Base-by-base conservation (phyloP, 2,113 vertebrate genomes). In the Felis catus region DNA sequence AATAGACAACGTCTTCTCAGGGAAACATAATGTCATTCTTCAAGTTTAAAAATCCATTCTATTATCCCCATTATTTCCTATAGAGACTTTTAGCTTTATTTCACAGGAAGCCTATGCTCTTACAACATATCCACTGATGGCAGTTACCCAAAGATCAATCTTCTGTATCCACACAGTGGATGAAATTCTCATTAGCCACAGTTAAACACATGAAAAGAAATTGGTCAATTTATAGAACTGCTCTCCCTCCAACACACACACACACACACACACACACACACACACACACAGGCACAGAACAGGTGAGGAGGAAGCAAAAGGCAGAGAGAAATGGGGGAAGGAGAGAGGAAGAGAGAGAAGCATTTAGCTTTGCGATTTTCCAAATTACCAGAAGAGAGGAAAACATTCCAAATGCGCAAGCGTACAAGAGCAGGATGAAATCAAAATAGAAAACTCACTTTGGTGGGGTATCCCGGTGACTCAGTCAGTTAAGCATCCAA, bases 1-100 rank as follows among this genome's bases (percentile, higher is more conserved):
- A 80, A 71, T 15, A 95, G 45, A 39, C 27, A n/a, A 41, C 39
- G 48, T 80, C 65, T 66, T 76, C 70, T 93, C 31, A 73, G 25
- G 41, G 16, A 68, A 71, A 45, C 10, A 3, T 29, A 63, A 66
- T 94, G 15, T 87, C 71, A 61, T 84, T 92, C 36, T 92, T 89
- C 76, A 80, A 33, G 82, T 92, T 45, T 45, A 53, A 92, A 92
- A 90, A 68, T 41, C 29, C 21, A 12, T 63, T 93, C 82, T 82
- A 16, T 87, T 41, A 73, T 48, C 33, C 2, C 2, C 14, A 16
- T 63, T 29, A 66, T 80, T 74, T 83, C 27, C 39, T 33, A n/a
- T 68, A 27, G 74, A 55, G 48, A 80, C 21, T 41, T 31, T 85
- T 31, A 73, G 23, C 55, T 96, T 93, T 66, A 82, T 73, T 95